These are phyloP conservation scores for Epizoanthus stellaris DNA, from an alignment of 92 coral and sea anemone genomes.

Conservation along the genomic window DNA sequence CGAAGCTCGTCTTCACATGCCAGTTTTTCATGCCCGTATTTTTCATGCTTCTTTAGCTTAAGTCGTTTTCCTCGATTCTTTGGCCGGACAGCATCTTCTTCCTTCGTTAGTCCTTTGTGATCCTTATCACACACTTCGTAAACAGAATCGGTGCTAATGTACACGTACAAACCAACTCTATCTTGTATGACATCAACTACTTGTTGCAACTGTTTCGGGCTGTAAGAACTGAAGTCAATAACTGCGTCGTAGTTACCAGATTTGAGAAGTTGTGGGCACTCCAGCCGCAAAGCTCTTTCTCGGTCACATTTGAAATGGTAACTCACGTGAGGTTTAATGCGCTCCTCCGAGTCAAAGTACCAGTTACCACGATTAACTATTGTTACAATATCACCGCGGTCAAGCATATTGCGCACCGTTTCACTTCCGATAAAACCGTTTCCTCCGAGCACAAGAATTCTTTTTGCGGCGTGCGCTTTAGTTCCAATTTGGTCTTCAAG, in stretches of 20 bases:
- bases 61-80: slow-evolving; percentile 70
- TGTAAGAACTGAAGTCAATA: slow-evolving; percentile 93
- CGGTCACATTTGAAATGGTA: slow-evolving; percentile 85
- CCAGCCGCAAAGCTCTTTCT: slow-evolving; percentile 78
- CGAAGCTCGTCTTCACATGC: slow-evolving; percentile 91
- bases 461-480: slow-evolving; percentile 28
- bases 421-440: slow-evolving; percentile 97
- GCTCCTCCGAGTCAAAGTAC: slow-evolving; percentile 91
- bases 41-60: slow-evolving; percentile 74
- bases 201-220: slow-evolving; percentile 81
- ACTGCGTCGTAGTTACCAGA: slow-evolving; percentile 86
- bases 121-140: slow-evolving; percentile 92
- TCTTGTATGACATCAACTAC: slow-evolving; percentile 68
- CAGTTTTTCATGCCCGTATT: slow-evolving; percentile 92
- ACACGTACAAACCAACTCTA: slow-evolving; percentile 89
- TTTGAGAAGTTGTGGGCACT: slow-evolving; percentile 81
- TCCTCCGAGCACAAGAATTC: slow-evolving; percentile 92
- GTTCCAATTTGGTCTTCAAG: slow-evolving; percentile 8
- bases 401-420: slow-evolving; percentile 70
- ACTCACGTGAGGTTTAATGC: slow-evolving; percentile 76
- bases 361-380: slow-evolving; percentile 93
- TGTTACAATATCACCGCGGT: slow-evolving; percentile 76
- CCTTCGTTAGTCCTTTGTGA: slow-evolving; percentile 74
- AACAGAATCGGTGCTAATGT: slow-evolving; percentile 89
- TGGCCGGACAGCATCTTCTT: slow-evolving; percentile 93